Evolutionary conservation across 2,888 invertebrate species (phyloP).

Genomic region (Cordylochernes scorpioides): DNA sequence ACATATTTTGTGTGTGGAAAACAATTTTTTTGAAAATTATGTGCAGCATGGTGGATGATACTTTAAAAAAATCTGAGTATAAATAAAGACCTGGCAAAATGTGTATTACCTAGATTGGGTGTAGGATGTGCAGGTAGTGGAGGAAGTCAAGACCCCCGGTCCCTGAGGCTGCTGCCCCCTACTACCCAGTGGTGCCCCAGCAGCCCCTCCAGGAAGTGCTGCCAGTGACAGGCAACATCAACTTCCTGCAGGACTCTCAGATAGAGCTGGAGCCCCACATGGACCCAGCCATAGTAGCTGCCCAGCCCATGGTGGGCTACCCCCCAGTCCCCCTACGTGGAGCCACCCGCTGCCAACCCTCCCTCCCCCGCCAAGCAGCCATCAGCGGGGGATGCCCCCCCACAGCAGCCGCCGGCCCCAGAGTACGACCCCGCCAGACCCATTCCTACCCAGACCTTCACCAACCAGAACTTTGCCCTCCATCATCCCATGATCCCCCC

Average conservation of each 20-base stretch:
- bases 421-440: slow-evolving; percentile 11
- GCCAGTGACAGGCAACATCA: slow-evolving; percentile 22
- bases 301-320: slow-evolving; percentile 10
- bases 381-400: slow-evolving; percentile 2
- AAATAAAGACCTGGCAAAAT: no score
- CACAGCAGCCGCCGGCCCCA: slow-evolving; percentile 2
- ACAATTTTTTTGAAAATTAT: no score
- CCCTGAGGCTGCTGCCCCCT: slow-evolving; percentile 4
- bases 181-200: slow-evolving; percentile 5
- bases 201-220: slow-evolving; percentile 12
- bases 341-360: not conserved
- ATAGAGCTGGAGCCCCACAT: slow-evolving; percentile 36
- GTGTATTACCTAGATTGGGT: no score
- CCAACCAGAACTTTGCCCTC: slow-evolving; percentile 44
- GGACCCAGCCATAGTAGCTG: slow-evolving; percentile 24
- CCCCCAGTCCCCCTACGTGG: not conserved
- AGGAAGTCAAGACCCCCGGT: no score
- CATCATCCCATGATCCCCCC: slow-evolving; percentile 10
- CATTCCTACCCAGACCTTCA: slow-evolving; percentile 57
- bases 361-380: slow-evolving; percentile 3
- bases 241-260: slow-evolving; percentile 48
- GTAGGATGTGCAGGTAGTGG: no score
- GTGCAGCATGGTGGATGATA: no score
- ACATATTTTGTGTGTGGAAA: no score
- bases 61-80: no score